Evolutionary conservation across 1,140 invertebrate genomes (phyloP).

Genomic region (Vollenhovia emeryi): DNA sequence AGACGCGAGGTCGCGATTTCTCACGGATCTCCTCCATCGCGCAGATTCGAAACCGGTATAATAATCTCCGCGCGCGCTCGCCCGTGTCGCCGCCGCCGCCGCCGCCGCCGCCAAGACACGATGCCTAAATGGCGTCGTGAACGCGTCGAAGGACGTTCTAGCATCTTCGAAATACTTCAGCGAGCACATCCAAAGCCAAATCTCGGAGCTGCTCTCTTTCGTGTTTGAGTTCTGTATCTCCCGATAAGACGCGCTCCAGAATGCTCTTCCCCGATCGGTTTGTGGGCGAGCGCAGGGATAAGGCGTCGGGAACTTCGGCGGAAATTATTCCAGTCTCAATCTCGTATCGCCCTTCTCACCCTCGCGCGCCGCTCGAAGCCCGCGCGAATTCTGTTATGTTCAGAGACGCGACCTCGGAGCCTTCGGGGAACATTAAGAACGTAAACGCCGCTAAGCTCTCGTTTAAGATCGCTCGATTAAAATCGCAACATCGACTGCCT

Average conservation of each 20-base stretch:
- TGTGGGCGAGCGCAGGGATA: not conserved
- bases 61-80: constrained; percentile 39
- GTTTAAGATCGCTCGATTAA: not conserved
- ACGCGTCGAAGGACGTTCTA: constrained; percentile 21
- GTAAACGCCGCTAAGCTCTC: not conserved
- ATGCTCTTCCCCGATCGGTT: not conserved
- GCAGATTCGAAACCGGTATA: constrained; percentile 54
- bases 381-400: constrained; percentile 7
- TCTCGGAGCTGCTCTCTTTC: no score
- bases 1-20: constrained; percentile 38
- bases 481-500: not conserved
- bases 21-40: constrained; percentile 34
- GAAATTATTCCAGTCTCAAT: not conserved
- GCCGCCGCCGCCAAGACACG: not conserved
- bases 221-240: not conserved
- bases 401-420: not conserved
- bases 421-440: not conserved
- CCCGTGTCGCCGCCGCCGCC: not conserved
- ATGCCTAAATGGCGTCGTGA: constrained; percentile 42
- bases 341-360: not conserved
- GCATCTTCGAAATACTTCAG: not conserved
- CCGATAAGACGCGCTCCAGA: not conserved
- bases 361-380: not conserved
- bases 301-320: not conserved
- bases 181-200: not conserved